phyloP scores from a whole-genome alignment of 2,888 invertebrate species.

The Drosophila leonis region DNA sequence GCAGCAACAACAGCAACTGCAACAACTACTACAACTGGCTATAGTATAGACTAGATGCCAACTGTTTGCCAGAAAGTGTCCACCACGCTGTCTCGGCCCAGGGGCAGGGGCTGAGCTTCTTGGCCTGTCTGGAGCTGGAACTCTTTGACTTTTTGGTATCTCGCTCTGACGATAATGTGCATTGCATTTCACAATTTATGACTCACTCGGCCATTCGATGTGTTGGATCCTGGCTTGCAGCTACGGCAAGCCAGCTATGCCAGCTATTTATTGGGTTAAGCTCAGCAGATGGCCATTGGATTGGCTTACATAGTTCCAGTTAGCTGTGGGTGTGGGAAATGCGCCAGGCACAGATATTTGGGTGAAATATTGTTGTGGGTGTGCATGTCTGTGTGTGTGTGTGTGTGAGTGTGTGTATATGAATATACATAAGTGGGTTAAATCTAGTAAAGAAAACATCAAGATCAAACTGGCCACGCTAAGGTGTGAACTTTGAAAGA shows the following conservation, averaged over 20 bases:
- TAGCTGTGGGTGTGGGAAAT: slow-evolving; percentile 45
- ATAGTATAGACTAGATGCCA: slow-evolving; percentile 31
- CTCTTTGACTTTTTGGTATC: slow-evolving; percentile 62
- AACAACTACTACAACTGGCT: slow-evolving; percentile 28
- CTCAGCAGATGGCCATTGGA: slow-evolving; percentile 52
- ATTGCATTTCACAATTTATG: slow-evolving; percentile 74
- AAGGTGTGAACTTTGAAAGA: neutral
- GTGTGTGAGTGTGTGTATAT: neutral
- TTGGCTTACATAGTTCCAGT: slow-evolving; percentile 32
- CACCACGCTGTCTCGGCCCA: slow-evolving; percentile 48
- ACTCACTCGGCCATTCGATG: slow-evolving; percentile 60
- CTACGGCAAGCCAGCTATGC: slow-evolving; percentile 42
- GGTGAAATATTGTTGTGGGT: slow-evolving; percentile 14
- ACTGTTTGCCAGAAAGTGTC: slow-evolving; percentile 68
- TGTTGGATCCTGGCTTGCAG: slow-evolving; percentile 25
- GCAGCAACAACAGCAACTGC: slow-evolving; percentile 37
- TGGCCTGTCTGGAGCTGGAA: slow-evolving; percentile 30
- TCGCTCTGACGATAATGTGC: slow-evolving; percentile 67
- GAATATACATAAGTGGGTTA: slow-evolving; percentile 44
- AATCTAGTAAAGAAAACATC: slow-evolving; percentile 1
- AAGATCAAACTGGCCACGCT: neutral
- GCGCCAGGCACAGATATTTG: slow-evolving; percentile 13
- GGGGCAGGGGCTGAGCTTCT: slow-evolving; percentile 2
- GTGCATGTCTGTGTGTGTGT: neutral
- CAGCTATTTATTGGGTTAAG: slow-evolving; percentile 77